A percentile compares a stretch with the other conserved stretches of the same genome.
Evolutionary conservation across 1,140 invertebrate genomes (phyloP).

Genomic region (Pseudomyrmex flavicornis): DNA sequence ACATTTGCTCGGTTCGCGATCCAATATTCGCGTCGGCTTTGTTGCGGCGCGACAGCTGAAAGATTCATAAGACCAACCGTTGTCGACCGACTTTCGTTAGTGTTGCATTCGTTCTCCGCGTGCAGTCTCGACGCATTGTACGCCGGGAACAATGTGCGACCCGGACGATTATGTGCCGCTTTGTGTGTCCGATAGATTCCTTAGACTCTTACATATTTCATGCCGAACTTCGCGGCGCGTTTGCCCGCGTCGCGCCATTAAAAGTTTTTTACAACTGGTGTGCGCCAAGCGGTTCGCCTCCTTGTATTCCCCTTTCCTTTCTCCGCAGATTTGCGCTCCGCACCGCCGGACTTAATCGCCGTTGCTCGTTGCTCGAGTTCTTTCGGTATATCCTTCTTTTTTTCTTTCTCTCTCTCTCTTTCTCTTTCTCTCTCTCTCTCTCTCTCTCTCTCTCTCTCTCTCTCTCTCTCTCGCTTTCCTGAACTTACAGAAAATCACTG

Average conservation of each 20-base stretch:
- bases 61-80: constrained; percentile 66
- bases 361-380: constrained; percentile 10
- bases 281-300: background rate
- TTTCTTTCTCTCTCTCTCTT: background rate
- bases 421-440: background rate
- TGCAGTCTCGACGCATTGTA: constrained; percentile 59
- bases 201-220: constrained; percentile 70
- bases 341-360: constrained; percentile 50
- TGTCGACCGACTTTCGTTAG: constrained; percentile 63
- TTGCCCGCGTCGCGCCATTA: constrained; percentile 60
- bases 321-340: background rate
- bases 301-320: background rate
- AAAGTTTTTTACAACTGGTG: constrained; percentile 55
- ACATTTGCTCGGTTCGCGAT: constrained; percentile 22
- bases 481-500: constrained; percentile 30
- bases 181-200: constrained; percentile 55
- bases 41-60: constrained; percentile 57
- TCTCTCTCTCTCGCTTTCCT: background rate
- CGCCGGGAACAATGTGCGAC: constrained; percentile 63
- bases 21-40: constrained; percentile 33
- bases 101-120: constrained; percentile 49
- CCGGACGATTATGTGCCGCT: constrained; percentile 61
- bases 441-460: background rate
- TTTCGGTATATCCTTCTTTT: background rate
- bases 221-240: constrained; percentile 30